Conservation (phyloP, 2,888 invertebrate species). For the Nomada lathburiana region DNA sequence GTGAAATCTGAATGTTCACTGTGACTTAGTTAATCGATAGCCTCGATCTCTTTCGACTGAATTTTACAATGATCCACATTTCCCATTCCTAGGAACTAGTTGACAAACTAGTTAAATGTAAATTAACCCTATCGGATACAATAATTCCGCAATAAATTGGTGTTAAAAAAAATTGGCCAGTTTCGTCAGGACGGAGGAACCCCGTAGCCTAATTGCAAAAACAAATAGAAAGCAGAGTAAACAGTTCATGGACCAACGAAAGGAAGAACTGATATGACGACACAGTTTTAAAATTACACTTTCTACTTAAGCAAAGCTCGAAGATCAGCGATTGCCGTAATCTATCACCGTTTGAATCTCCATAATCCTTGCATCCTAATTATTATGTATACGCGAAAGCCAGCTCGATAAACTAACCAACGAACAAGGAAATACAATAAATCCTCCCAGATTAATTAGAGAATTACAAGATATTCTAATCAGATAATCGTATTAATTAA, state of each 20-base stretch:
- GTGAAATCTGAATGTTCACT: slow-evolving; percentile 13
- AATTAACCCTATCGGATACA: background rate
- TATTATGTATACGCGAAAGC: too few species aligned
- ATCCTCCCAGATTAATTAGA: too few species aligned
- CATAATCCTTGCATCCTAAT: too few species aligned
- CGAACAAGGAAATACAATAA: background rate
- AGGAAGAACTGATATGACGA: slow-evolving; percentile 27
- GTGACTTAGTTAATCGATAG: slow-evolving; percentile 23
- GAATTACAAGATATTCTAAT: background rate
- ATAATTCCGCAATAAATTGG: background rate
- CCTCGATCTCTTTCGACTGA: slow-evolving; percentile 23
- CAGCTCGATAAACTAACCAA: background rate
- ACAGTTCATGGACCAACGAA: slow-evolving; percentile 14
- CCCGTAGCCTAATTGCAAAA: background rate
- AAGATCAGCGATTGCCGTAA: background rate
- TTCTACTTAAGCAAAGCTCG: slow-evolving; percentile 6
- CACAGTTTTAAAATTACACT: slow-evolving; percentile 1
- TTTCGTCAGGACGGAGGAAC: slow-evolving; percentile 9
- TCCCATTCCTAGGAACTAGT: background rate
- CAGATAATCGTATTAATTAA: slow-evolving; percentile 11
- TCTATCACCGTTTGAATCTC: too few species aligned
- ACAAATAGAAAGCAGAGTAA: slow-evolving; percentile 32
- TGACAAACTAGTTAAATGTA: background rate
- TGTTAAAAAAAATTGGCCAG: background rate
- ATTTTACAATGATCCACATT: background rate